Percentiles rank a stretch among this genome's conserved stretches.
phyloP scores from a whole-genome alignment of 2,113 vertebrate genomes.

The Saguinus imperator region DNA sequence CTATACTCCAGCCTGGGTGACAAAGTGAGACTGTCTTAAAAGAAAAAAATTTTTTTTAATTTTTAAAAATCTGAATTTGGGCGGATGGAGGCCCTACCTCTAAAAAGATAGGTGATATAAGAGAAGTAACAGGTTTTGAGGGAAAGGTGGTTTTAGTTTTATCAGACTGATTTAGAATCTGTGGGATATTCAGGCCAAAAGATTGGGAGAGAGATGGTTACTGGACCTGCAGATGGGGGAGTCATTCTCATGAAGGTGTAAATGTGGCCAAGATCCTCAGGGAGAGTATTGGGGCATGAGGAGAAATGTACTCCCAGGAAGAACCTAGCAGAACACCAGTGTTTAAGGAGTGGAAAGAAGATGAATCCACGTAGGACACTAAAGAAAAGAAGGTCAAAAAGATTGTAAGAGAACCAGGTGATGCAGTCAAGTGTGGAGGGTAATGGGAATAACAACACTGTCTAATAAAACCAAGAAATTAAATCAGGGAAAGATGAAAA shows the following conservation, averaged over 20 bases:
- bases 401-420: neutral
- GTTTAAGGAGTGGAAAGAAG: neutral
- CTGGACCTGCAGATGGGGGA: neutral
- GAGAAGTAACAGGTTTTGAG: neutral
- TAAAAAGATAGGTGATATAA: neutral
- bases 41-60: no score
- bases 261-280: neutral
- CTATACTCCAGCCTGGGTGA: no score
- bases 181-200: neutral
- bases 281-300: neutral
- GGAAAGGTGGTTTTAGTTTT: neutral
- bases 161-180: neutral
- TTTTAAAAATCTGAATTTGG: neutral
- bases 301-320: neutral
- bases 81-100: neutral
- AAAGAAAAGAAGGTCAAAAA: slow-evolving; percentile 10
- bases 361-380: neutral
- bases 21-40: no score
- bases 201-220: neutral
- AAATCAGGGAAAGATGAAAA: neutral
- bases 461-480: neutral
- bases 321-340: neutral
- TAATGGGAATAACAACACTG: neutral
- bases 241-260: neutral
- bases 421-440: neutral